phyloP scores from a whole-genome alignment of 2,113 vertebrate genomes.

The Notiomystis cincta region DNA sequence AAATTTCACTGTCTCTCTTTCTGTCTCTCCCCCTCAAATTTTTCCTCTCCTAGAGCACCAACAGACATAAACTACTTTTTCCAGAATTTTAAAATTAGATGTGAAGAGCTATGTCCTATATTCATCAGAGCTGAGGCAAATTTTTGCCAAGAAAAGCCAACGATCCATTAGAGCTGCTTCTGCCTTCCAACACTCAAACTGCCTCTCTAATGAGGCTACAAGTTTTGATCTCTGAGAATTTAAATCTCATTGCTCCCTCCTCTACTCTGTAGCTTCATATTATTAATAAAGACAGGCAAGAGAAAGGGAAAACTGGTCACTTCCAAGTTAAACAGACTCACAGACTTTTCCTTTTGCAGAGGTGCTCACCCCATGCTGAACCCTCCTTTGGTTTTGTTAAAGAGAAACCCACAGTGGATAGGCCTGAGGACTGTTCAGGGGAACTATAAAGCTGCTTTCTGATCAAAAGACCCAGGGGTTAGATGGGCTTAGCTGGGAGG shows the following conservation, averaged over 20 bases:
- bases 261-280: neutral
- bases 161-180: neutral
- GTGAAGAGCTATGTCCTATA: neutral
- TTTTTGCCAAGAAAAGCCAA: slow-evolving; percentile 25
- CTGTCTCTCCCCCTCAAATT: neutral
- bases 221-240: neutral
- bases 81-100: slow-evolving; percentile 38
- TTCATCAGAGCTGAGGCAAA: neutral
- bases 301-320: neutral
- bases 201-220: neutral
- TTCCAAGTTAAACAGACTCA: neutral
- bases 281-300: neutral
- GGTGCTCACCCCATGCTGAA: neutral
- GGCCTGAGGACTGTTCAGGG: neutral
- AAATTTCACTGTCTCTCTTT: neutral
- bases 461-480: neutral
- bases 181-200: neutral
- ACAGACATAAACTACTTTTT: slow-evolving; percentile 1
- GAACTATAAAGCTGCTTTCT: neutral
- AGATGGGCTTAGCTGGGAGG: neutral
- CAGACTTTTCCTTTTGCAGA: neutral
- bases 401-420: neutral
- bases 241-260: neutral
- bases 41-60: neutral
- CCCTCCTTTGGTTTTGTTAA: neutral